Conservation (phyloP, 2,797 vertebrate genomes). For the Eulemur albifrons region DNA sequence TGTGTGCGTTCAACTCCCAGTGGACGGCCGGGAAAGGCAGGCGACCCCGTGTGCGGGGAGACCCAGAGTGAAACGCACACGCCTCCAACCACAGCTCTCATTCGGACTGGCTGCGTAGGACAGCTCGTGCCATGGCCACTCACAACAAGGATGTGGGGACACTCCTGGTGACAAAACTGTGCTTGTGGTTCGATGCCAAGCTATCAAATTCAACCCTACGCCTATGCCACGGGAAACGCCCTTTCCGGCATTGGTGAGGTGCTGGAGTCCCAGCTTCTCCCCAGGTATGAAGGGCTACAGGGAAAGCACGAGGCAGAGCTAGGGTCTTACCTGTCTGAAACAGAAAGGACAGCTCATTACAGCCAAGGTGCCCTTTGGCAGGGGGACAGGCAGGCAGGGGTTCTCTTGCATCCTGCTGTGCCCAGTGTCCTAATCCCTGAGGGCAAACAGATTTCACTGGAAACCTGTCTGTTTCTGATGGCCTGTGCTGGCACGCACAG, state of each 20-base stretch:
- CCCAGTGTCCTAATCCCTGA: neutral
- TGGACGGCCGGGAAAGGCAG: neutral
- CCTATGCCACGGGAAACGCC: neutral
- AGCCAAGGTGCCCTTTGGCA: rapidly evolving
- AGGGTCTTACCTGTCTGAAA: no score
- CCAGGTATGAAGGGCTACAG: neutral
- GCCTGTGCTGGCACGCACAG: neutral
- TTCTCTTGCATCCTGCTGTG: neutral
- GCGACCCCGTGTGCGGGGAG: neutral
- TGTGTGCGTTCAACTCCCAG: neutral
- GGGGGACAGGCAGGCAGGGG: neutral
- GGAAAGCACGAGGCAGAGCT: neutral
- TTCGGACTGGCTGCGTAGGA: neutral
- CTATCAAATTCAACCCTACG: neutral
- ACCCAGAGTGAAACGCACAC: neutral
- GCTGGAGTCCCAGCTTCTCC: neutral
- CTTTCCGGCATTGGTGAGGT: rapidly evolving
- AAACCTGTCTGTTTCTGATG: neutral
- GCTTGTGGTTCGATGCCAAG: neutral
- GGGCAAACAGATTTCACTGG: neutral
- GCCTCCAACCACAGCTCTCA: neutral
- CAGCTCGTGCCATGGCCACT: neutral
- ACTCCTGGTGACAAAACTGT: neutral
- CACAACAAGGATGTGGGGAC: rapidly evolving
- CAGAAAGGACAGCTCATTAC: neutral